phyloP scores from a whole-genome alignment of 2,888 invertebrate genomes.

The Dryobotodes eremita region DNA sequence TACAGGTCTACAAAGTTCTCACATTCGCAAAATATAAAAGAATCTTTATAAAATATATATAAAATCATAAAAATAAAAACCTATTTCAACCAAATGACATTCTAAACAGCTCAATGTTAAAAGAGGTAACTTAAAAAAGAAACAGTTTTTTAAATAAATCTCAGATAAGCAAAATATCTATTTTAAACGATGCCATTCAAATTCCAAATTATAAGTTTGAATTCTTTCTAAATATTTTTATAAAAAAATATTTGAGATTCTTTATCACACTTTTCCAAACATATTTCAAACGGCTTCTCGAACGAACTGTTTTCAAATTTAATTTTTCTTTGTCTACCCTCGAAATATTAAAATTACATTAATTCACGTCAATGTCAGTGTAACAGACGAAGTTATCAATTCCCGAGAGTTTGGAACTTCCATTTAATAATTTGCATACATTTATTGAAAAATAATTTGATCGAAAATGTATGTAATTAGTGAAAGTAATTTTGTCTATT shows the following conservation, averaged over 20 bases:
- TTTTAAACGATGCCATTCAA: not conserved
- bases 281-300: slow-evolving; percentile 22
- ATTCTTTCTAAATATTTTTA: not conserved
- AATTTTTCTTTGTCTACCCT: slow-evolving; percentile 45
- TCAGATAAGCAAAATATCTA: not conserved
- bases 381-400: slow-evolving; percentile 51
- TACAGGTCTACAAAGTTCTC: too few species aligned
- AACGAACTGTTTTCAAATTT: slow-evolving; percentile 29
- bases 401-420: slow-evolving; percentile 56
- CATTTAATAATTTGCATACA: slow-evolving; percentile 59
- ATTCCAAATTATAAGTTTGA: not conserved
- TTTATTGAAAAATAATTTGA: slow-evolving; percentile 56
- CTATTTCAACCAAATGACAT: too few species aligned
- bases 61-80: too few species aligned
- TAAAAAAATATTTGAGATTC: not conserved
- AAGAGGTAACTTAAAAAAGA: not conserved
- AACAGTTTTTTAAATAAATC: not conserved
- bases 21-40: too few species aligned
- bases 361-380: slow-evolving; percentile 59
- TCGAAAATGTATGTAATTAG: slow-evolving; percentile 49
- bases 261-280: not conserved
- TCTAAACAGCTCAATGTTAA: not conserved
- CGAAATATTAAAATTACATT: slow-evolving; percentile 54
- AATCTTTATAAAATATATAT: too few species aligned
- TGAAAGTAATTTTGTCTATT: slow-evolving; percentile 25